Evolutionary conservation across 2,888 invertebrate genomes (phyloP), one percentile per base, ranked within the genome.

Genomic region (Spatulosminthurus flaviceps): DNA sequence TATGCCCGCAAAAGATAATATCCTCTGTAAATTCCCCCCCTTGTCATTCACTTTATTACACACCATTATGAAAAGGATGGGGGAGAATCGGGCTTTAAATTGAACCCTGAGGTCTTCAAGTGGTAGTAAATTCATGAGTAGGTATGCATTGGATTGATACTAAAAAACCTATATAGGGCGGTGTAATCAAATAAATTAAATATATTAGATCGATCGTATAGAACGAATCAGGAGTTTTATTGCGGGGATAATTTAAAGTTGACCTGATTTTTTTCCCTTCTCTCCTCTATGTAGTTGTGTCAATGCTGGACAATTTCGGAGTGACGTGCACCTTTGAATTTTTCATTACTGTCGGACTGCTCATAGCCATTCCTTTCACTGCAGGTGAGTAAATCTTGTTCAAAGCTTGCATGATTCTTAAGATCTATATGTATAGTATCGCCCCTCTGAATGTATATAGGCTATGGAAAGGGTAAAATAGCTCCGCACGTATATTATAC

Each of bases 271-370:
- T 71, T 42, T 71, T 21, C 16, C 28, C 13, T 26, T 24, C 42
- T 66, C 90, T 91, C 79, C 91, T n/a, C n/a, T n/a, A n/a, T n/a
- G n/a, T n/a, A 95, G 96, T 94, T 87, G 95, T 96, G 87, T 96
- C 97, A 88, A 91, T 97, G 88, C 90, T 96, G 87, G 95, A 95
- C 86, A 97, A 97, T 89, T 97, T 97, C 88, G 96, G 97, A 86
- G 93, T 96, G 86, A 93, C 95, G 81, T 91, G 96, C 84, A 96
- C 97, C 9, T 96, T 96, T 89, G 96, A 96, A 87, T 91, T 97
- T 87, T 97, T 97, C 89, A 95, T 97, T 82, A 97, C 96, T 21
- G 90, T 97, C 86, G 96, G 97, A 85, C 91, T 97, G 86, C 95
- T 97, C 85, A 94, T 96, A 76, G 95, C 97, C 80, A 95, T 97